phyloP scores from a whole-genome alignment of 1,140 invertebrate species.

The Cyphomyrmex costatus region DNA sequence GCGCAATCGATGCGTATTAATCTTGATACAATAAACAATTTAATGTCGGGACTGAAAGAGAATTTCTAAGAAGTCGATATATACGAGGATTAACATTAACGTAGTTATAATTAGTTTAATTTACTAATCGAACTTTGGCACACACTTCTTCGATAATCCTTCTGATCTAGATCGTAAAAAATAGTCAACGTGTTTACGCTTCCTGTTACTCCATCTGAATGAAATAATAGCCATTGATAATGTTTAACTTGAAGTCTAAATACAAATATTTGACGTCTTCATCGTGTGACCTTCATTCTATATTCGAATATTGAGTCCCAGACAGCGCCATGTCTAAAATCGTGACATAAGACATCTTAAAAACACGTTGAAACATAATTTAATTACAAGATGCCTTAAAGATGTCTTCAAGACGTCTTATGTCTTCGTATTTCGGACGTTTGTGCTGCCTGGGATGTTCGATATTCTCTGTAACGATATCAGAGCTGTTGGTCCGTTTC shows the following conservation, averaged over 20 bases:
- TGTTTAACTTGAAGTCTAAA: background rate
- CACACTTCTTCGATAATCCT: background rate
- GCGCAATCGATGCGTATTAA: conserved; percentile 20
- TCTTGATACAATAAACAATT: background rate
- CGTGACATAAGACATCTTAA: too few relatives aligned
- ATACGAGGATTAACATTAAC: background rate
- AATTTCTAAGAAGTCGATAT: conserved; percentile 4
- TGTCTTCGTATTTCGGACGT: too few relatives aligned
- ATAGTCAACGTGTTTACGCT: background rate
- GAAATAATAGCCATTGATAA: background rate
- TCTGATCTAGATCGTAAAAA: background rate
- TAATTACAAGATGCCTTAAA: too few relatives aligned
- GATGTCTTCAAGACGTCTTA: too few relatives aligned
- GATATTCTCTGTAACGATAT: background rate
- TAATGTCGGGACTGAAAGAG: background rate
- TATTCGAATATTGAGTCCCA: background rate
- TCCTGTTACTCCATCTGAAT: background rate
- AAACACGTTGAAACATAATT: too few relatives aligned
- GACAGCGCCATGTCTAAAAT: too few relatives aligned
- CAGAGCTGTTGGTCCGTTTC: background rate
- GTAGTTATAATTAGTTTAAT: background rate
- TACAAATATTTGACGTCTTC: background rate
- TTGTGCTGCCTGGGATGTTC: too few relatives aligned
- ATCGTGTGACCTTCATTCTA: background rate
- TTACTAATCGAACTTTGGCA: background rate